Evolutionary conservation across 2,113 vertebrate species (phyloP), one percentile per base, ranked within the genome.

Genomic region (Paraplagusia blochii): DNA sequence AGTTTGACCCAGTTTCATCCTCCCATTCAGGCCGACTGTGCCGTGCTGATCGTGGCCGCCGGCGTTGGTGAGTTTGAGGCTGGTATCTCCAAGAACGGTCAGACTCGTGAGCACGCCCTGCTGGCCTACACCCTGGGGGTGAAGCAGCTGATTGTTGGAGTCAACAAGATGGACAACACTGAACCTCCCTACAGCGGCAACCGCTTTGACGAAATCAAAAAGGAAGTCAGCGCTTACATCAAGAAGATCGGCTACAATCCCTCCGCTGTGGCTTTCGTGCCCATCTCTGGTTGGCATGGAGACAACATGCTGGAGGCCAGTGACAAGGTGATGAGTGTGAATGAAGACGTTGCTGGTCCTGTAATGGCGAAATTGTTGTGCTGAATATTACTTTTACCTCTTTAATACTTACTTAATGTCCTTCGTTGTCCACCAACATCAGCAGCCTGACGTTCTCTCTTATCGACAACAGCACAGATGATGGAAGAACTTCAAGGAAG

Each of bases 181-280:
- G 90, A 90, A 78, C 90, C 91, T 63, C 81, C 87, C 11, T 92
- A 91, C 86, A 89, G 88, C 84, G 80, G 89, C 80, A 43, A 58
- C 11, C 88, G 90, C 61, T 91, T 74, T 1, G 88, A 92, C 66
- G 91, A 92, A 18, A 91, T 92, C 85, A 67, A 57, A 11, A 91
- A 92, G 83, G 90, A 92, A 87, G 89, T 92, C 73, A 88, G 83
- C 69, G 34, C 80, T 40, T 92, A 90, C 87, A 89, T 91, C 85
- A 91, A 91, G 69, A 92, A 92, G 81, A 90, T 91, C n/a, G 91
- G 91, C 44, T 92, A 92, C 90, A 92, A 91, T 79, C 87, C 90
- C 1, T 75, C 68, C 38, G 17, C 79, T 0, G 90, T 92, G 13
- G 84, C 90, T 50, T 92, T 91, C 1, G 90, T 91, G 53, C 91